These are phyloP conservation scores for Pantala flavescens DNA, from an alignment of 1,140 invertebrate genomes.

Conservation along the genomic window DNA sequence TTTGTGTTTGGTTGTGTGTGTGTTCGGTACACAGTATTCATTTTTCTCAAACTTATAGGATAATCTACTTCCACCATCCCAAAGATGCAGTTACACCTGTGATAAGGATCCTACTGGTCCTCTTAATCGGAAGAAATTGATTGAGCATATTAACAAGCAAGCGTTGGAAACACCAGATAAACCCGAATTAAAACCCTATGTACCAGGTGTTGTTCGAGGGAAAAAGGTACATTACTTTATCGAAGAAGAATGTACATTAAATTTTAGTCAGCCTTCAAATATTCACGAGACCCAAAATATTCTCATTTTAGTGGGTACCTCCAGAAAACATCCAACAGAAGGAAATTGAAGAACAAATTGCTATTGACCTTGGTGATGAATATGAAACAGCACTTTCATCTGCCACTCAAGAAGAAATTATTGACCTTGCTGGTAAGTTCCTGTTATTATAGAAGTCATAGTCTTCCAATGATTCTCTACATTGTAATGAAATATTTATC, in stretches of 20 bases:
- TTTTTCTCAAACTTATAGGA: slow-evolving; percentile 52
- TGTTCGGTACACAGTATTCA: slow-evolving; percentile 19
- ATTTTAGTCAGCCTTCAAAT: background rate
- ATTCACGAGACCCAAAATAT: background rate
- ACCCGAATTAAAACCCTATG: slow-evolving; percentile 90
- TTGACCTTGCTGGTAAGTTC: slow-evolving; percentile 86
- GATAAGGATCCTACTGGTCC: slow-evolving; percentile 91
- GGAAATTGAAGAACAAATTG: slow-evolving; percentile 80
- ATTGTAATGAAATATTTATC: too few relatives aligned
- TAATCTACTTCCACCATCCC: slow-evolving; percentile 86
- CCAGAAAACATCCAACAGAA: slow-evolving; percentile 64
- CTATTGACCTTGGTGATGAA: slow-evolving; percentile 88
- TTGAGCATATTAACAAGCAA: slow-evolving; percentile 96
- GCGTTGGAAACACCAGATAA: slow-evolving; percentile 94
- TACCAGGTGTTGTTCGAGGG: slow-evolving; percentile 78
- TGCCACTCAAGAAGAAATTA: slow-evolving; percentile 95
- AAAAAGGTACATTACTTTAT: slow-evolving; percentile 56
- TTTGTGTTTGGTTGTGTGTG: too few relatives aligned
- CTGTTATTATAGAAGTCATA: background rate
- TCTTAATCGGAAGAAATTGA: slow-evolving; percentile 88
- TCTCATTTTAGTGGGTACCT: slow-evolving; percentile 66
- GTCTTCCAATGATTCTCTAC: too few relatives aligned
- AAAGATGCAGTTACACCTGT: slow-evolving; percentile 92
- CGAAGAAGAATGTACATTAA: background rate
- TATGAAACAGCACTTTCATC: slow-evolving; percentile 83